These are phyloP conservation scores for Paedocypris micromegethes DNA, from an alignment of 2,797 vertebrate species.

Conservation along the genomic window DNA sequence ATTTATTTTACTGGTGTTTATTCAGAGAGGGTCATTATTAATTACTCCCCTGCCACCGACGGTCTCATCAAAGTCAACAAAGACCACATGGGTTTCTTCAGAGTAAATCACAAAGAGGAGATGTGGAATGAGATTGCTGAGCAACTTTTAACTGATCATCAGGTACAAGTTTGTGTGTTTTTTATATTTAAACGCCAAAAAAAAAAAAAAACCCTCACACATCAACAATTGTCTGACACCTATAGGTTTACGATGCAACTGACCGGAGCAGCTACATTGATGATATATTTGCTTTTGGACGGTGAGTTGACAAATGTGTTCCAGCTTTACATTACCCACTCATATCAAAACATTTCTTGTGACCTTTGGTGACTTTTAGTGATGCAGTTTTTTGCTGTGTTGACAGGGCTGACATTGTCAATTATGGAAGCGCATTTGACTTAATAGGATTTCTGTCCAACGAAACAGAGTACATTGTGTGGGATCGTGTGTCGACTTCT, in stretches of 20 bases:
- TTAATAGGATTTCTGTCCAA: conserved; percentile 78
- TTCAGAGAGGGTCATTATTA: conserved; percentile 51
- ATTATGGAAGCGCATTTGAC: conserved; percentile 74
- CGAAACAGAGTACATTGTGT: conserved; percentile 81
- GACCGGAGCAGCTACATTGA: conserved; percentile 87
- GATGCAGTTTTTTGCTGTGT: conserved; percentile 5
- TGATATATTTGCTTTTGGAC: conserved; percentile 86
- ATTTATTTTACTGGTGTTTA: conserved; percentile 22
- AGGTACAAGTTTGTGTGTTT: conserved; percentile 54
- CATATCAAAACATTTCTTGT: background rate
- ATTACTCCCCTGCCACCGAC: conserved; percentile 47
- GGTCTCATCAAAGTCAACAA: conserved; percentile 77
- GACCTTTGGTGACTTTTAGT: background rate
- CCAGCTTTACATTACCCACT: background rate
- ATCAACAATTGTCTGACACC: too few relatives aligned
- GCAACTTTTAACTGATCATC: conserved; percentile 57
- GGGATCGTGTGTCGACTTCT: conserved; percentile 74
- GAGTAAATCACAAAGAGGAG: conserved; percentile 77
- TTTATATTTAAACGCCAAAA: background rate
- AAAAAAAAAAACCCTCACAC: too few relatives aligned
- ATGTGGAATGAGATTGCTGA: conserved; percentile 69
- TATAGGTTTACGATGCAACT: conserved; percentile 65
- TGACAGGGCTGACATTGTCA: conserved; percentile 73
- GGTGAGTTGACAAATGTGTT: conserved; percentile 63
- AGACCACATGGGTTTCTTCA: conserved; percentile 76